Evolutionary conservation across 2,797 vertebrate genomes (phyloP).

Genomic region (Helarctos malayanus): DNA sequence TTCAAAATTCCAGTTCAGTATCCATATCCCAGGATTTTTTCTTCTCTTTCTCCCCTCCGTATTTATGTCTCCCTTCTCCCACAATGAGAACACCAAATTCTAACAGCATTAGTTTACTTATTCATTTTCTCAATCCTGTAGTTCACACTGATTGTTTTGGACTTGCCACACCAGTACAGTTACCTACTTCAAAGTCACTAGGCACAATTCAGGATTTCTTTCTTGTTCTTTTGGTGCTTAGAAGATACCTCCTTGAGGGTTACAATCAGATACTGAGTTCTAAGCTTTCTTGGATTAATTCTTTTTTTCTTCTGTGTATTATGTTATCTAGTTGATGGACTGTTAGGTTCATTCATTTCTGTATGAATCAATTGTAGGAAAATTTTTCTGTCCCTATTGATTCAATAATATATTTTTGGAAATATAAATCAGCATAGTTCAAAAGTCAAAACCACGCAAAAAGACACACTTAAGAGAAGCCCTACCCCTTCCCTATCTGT

Average conservation of each 20-base stretch:
- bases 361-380: not conserved
- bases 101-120: not conserved
- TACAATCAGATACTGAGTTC: not conserved
- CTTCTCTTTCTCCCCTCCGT: not conserved
- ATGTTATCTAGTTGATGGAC: not conserved
- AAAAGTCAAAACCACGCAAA: not conserved
- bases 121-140: not conserved
- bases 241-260: not conserved
- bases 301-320: not conserved
- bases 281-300: not conserved
- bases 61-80: not conserved
- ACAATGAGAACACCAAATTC: not conserved
- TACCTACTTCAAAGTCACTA: too few relatives aligned
- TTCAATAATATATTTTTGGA: not conserved
- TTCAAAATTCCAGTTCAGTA: not conserved
- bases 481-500: too few relatives aligned
- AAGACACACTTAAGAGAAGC: not conserved
- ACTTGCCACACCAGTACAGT: not conserved
- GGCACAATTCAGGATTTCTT: not conserved
- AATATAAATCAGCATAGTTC: not conserved
- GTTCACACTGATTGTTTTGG: not conserved
- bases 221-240: not conserved
- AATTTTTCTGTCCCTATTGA: not conserved
- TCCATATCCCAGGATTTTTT: not conserved
- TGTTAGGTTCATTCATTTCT: not conserved